These are phyloP conservation scores for Clunio marinus DNA, from an alignment of 2,888 invertebrate species.

Conservation along the genomic window DNA sequence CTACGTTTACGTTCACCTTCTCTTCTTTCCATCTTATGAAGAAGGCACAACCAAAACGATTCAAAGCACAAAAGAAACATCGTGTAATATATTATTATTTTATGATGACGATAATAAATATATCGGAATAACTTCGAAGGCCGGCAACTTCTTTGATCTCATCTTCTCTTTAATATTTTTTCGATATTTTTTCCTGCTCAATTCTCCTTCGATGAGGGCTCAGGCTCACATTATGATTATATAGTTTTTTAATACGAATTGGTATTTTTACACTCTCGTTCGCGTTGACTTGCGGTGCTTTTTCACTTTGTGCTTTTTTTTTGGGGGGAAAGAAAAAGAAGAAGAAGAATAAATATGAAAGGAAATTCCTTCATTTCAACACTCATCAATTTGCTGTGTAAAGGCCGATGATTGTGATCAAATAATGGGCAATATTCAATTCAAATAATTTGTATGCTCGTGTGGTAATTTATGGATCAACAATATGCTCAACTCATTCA, in stretches of 20 bases:
- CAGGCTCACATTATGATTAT: conserved; percentile 37
- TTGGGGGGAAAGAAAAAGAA: neutral
- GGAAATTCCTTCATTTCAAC: conserved; percentile 34
- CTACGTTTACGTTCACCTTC: neutral
- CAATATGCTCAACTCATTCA: conserved; percentile 21
- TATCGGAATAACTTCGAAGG: conserved; percentile 32
- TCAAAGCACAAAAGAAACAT: conserved; percentile 28
- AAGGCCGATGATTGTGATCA: conserved; percentile 21
- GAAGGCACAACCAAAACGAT: conserved; percentile 14
- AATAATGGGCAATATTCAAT: conserved; percentile 23
- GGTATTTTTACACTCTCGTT: conserved; percentile 36
- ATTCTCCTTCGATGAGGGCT: conserved; percentile 12
- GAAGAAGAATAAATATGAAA: neutral
- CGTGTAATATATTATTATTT: conserved; percentile 39
- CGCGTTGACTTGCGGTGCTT: conserved; percentile 22
- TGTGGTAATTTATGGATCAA: conserved; percentile 23
- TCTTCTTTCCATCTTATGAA: neutral
- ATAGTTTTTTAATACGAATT: conserved; percentile 38
- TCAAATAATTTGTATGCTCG: conserved; percentile 22
- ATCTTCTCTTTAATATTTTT: conserved; percentile 32
- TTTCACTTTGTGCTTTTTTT: neutral
- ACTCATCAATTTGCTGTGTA: conserved; percentile 34
- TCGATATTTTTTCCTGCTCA: conserved; percentile 31
- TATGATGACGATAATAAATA: conserved; percentile 39
- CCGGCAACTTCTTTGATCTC: conserved; percentile 36